Evolutionary conservation across 1,140 invertebrate species (phyloP).

Genomic region (Drosophila trapezifrons): DNA sequence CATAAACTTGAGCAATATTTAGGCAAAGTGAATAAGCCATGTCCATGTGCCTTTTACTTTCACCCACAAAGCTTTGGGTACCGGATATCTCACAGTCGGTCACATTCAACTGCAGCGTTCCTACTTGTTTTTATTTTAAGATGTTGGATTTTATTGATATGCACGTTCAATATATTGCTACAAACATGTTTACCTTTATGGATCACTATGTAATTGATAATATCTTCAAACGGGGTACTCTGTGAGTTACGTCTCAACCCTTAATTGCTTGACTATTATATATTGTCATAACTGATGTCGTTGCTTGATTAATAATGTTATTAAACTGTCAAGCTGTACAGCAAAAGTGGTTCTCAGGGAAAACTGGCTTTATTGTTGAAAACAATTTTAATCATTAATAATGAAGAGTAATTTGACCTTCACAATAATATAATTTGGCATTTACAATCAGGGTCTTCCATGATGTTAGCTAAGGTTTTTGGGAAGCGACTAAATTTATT

Average conservation of each 20-base stretch:
- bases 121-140: too few species aligned
- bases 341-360: slow-evolving; percentile 28
- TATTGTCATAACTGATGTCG: slow-evolving; percentile 14
- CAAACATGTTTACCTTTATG: not conserved
- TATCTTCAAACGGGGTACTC: not conserved
- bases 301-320: slow-evolving; percentile 35
- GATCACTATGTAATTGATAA: not conserved
- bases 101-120: too few species aligned
- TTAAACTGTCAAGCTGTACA: slow-evolving; percentile 24
- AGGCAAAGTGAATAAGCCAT: too few species aligned
- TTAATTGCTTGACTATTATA: not conserved
- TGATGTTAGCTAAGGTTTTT: not conserved
- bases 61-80: too few species aligned
- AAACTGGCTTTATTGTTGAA: slow-evolving; percentile 15
- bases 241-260: not conserved
- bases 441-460: not conserved
- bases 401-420: slow-evolving; percentile 11
- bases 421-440: not conserved
- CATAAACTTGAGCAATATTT: too few species aligned
- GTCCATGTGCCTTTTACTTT: too few species aligned
- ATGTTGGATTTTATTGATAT: not conserved
- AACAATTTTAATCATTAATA: slow-evolving; percentile 12
- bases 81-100: too few species aligned
- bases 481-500: not conserved
- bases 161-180: not conserved